Evolutionary conservation across 2,888 invertebrate genomes (phyloP).

Genomic region (Tenodera sinensis): DNA sequence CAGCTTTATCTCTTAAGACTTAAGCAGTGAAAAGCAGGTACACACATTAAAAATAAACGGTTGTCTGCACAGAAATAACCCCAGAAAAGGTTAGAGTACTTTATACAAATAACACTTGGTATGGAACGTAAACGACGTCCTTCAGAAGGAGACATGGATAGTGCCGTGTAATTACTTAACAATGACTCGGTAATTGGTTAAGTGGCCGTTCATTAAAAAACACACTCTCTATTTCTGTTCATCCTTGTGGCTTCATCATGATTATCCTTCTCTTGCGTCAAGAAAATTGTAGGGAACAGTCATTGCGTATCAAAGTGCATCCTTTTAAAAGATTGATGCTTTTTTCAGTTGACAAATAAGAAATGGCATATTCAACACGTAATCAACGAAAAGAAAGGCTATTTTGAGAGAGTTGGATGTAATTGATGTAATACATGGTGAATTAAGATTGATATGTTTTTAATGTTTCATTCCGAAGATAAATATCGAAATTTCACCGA

Average conservation of each 20-base stretch:
- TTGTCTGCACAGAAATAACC: not conserved
- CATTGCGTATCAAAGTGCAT: too few relatives aligned
- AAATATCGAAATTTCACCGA: too few relatives aligned
- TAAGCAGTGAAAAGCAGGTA: too few relatives aligned
- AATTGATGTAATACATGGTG: too few relatives aligned
- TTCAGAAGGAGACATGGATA: not conserved
- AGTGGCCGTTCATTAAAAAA: not conserved
- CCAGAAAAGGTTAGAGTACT: not conserved
- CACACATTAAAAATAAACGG: not conserved
- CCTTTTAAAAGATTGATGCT: too few relatives aligned
- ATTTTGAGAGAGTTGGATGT: too few relatives aligned
- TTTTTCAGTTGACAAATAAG: too few relatives aligned
- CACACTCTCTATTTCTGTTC: not conserved
- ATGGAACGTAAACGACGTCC: not conserved
- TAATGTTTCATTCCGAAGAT: too few relatives aligned
- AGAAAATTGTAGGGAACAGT: not conserved
- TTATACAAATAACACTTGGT: not conserved
- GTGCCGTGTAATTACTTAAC: not conserved
- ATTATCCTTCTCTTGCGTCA: not conserved
- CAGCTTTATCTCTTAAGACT: too few relatives aligned
- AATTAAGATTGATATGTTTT: too few relatives aligned
- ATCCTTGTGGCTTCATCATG: not conserved
- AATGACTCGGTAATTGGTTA: not conserved
- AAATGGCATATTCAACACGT: too few relatives aligned
- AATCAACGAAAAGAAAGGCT: too few relatives aligned